Base-by-base conservation (phyloP, 2,797 vertebrate genomes). In the Pangasius sanitwongsei region DNA sequence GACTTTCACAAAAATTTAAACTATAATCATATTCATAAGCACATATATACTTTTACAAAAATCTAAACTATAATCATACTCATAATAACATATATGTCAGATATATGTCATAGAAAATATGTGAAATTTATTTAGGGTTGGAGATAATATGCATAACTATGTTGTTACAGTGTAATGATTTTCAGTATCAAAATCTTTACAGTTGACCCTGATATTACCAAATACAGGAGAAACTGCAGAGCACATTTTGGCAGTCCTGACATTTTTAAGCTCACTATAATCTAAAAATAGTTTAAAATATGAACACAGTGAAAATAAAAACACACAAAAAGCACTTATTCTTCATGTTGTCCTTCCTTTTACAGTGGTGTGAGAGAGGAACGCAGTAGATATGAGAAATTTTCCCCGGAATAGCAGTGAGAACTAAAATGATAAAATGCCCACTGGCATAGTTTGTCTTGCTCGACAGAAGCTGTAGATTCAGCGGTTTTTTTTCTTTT, bases 401-500 rank as follows among this genome's bases (percentile, higher is more conserved):
- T 87, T 75, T 53, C 69, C 81, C 50, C 70, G 59, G 18, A 69
- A 55, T 67, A 83, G 63, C 74, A 86, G 12, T 72, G 48, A 82
- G 61, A 83, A 50, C 44, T 53, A 50, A 80, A 78, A 67, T 77
- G 72, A 90, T 89, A 83, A 91, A 89, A 86, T 48, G 67, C 15
- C 83, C 15, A 81, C 61, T 53, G 23, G 86, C 31, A 0, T 89
- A 75, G 86, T 88, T 89, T 82, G 72, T 88, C 78, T 91, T 84
- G 23, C 55, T 57, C 18, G 65, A 85, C 81, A 69, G 83, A 86
- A 59, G 77, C 59, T 88, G 61, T 44, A 53, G 86, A 69, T 77
- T 70, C 67, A 53, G 69, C 18, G 4, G 1, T 57, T 80, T 18
- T 13, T 7, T 8, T 25, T 28, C 3, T 2, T 88, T 2, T 88